Percentiles rank a stretch among this genome's conserved stretches.
These are phyloP conservation scores for Panurus biarmicus DNA, from an alignment of 2,113 vertebrate genomes.

Conservation along the genomic window DNA sequence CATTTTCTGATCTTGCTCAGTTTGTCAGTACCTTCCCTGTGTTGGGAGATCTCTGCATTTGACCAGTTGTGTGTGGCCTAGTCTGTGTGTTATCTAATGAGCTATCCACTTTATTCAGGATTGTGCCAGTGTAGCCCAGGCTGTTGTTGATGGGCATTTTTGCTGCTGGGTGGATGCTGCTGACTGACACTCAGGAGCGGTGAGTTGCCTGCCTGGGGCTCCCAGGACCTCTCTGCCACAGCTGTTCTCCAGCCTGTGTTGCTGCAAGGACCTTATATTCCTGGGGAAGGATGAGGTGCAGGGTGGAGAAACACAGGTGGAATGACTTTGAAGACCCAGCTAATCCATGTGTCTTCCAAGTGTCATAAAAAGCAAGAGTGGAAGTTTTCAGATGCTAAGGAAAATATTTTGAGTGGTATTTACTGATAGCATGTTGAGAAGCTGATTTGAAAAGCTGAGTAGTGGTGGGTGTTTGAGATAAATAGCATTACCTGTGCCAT, in stretches of 20 bases:
- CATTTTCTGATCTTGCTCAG: background rate
- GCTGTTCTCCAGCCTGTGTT: background rate
- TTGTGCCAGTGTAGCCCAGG: background rate
- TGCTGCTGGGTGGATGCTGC: background rate
- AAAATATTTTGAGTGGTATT: background rate
- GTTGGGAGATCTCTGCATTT: background rate
- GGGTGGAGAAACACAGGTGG: background rate
- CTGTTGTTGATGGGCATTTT: background rate
- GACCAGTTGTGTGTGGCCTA: background rate
- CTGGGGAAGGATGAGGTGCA: fast-evolving
- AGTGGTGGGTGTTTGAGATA: background rate
- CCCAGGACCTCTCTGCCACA: background rate
- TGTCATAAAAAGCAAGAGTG: background rate
- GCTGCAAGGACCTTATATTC: background rate
- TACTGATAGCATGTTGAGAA: background rate
- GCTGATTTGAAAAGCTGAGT: background rate
- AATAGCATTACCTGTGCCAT: background rate
- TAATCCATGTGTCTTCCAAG: background rate
- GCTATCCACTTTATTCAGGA: background rate
- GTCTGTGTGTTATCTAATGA: fast-evolving
- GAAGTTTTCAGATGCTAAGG: background rate
- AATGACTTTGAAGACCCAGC: background rate
- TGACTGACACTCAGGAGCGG: background rate
- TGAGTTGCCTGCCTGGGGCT: background rate
- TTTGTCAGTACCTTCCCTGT: background rate